phyloP scores from a whole-genome alignment of 2,113 vertebrate genomes.

The Calonectris borealis region DNA sequence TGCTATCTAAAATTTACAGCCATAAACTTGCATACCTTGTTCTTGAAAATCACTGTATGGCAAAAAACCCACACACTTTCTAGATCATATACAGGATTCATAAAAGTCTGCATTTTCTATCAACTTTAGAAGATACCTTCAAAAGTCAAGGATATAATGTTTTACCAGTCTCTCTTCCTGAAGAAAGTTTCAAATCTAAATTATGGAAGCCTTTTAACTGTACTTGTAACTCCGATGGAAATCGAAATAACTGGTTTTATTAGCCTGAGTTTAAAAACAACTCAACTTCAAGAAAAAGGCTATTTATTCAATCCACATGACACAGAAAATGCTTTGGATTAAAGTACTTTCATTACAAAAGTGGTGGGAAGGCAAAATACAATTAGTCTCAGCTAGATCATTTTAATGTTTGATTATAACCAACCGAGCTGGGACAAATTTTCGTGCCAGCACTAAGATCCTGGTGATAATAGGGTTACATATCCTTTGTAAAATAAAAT shows the following conservation, averaged over 20 bases:
- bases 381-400: slow-evolving; percentile 37
- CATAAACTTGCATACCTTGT: not conserved
- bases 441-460: not conserved
- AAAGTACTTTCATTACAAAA: slow-evolving; percentile 55
- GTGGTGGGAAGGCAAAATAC: slow-evolving; percentile 37
- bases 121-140: slow-evolving; percentile 11
- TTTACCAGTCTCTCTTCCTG: not conserved
- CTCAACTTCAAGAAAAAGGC: not conserved
- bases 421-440: not conserved
- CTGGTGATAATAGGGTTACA: slow-evolving; percentile 23
- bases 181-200: not conserved
- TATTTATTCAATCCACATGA: slow-evolving; percentile 49
- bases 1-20: not conserved
- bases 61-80: not conserved
- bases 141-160: not conserved
- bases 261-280: slow-evolving; percentile 36
- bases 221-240: not conserved
- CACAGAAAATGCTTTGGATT: slow-evolving; percentile 44
- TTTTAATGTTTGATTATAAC: slow-evolving; percentile 58
- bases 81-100: not conserved
- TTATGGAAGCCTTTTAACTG: not conserved
- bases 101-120: not conserved
- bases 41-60: not conserved
- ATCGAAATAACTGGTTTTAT: slow-evolving; percentile 19
- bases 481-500: slow-evolving; percentile 42